Evolutionary conservation across 1,140 invertebrate species (phyloP), one percentile per base, ranked within the genome.

Genomic region (Anastrepha ludens): DNA sequence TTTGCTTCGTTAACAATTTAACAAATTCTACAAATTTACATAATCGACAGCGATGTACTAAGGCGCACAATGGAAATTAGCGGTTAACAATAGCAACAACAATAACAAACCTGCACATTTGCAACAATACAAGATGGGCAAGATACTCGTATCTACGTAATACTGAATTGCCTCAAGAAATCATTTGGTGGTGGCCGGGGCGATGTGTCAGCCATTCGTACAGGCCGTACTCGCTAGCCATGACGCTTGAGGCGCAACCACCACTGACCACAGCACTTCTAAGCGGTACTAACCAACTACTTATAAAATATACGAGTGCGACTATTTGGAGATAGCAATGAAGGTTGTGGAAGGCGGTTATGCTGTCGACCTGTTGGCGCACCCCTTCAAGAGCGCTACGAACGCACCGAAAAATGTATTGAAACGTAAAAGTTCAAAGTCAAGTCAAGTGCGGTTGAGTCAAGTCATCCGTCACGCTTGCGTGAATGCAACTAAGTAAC

Each of bases 401-500:
- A 50, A 44, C 41, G 44, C 44, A 74, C 39, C 44, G 70, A 74
- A 74, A 74, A 81, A 81, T n/a, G n/a, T 50, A 81, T 81, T 81
- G 74, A 81, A 81, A 55, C n/a, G 47, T 81, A 81, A 81, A 81
- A 81, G 74, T 81, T 81, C 74, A 81, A 81, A 81, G 74, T 81
- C 44, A 55, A 81, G 74, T 55, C 17, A 81, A 81, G 74, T 81
- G 39, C 15, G 15, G 29, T 15, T 15, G n/a, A 81, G 74, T 55
- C 74, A 81, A 81, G 74, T 81, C 74, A 81, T 50, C 74, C 47
- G 74, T 81, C 74, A 81, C 74, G 74, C 74, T 81, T 81, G 74
- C 74, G 74, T 55, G 74, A 81, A 81, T 81, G 41, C 41, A 81
- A 20, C 74, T 81, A 13, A 15, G 29, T 15, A n/a, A 81, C 50